Evolutionary conservation across 2,888 invertebrate species (phyloP).

Genomic region (Cordilura impudica): DNA sequence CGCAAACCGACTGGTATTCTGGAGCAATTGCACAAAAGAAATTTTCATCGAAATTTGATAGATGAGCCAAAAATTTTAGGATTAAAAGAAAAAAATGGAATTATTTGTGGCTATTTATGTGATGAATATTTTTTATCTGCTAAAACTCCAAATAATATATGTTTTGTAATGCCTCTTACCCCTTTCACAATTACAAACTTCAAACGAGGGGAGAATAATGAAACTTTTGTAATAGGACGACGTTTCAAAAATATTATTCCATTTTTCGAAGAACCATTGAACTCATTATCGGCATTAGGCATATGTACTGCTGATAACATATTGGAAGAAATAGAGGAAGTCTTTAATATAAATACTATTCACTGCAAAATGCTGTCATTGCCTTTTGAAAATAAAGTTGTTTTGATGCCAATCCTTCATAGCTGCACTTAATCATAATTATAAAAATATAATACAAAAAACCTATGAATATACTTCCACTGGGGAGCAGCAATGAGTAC

Average conservation of each 20-base stretch:
- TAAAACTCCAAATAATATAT: slow-evolving; percentile 39
- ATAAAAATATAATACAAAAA: slow-evolving; percentile 2
- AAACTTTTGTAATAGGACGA: slow-evolving; percentile 13
- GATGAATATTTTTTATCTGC: slow-evolving; percentile 18
- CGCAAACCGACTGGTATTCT: slow-evolving; percentile 12
- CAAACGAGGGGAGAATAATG: slow-evolving; percentile 26
- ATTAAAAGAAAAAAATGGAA: slow-evolving; percentile 24
- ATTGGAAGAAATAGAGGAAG: slow-evolving; percentile 15
- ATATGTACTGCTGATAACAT: slow-evolving; percentile 31
- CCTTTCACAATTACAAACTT: slow-evolving; percentile 25
- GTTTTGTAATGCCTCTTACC: slow-evolving; percentile 14
- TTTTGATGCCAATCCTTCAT: slow-evolving; percentile 41
- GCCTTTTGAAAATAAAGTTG: slow-evolving; percentile 33
- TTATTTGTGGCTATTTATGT: slow-evolving; percentile 20
- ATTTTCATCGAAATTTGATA: slow-evolving; percentile 1
- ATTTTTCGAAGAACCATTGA: slow-evolving; percentile 22
- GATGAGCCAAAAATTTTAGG: slow-evolving; percentile 4
- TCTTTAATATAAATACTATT: slow-evolving; percentile 7
- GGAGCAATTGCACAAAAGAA: slow-evolving; percentile 27
- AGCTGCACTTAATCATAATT: slow-evolving; percentile 23
- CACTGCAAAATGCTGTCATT: slow-evolving; percentile 33
- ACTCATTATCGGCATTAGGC: slow-evolving; percentile 27
- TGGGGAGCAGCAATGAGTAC: no score
- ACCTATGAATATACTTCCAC: no score
- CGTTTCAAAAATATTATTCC: slow-evolving; percentile 27